Percentiles rank a stretch among this genome's conserved stretches.
These are phyloP conservation scores for Nymphalis c-album DNA, from an alignment of 2,888 invertebrate species.

Conservation along the genomic window DNA sequence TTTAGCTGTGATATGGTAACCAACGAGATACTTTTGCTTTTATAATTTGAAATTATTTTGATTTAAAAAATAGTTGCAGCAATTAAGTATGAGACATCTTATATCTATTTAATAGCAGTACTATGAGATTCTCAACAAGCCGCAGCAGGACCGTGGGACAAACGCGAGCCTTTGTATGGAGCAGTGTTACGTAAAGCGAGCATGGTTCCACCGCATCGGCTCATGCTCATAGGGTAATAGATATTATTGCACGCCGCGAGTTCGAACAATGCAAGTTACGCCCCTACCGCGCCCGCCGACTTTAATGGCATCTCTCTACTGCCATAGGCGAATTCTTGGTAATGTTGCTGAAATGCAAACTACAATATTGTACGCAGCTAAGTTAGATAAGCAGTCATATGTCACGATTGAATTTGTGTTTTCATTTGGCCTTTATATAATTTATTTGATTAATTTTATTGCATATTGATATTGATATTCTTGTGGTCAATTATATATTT, in stretches of 20 bases:
- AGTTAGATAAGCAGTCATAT: slow-evolving; percentile 33
- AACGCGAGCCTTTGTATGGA: slow-evolving; percentile 33
- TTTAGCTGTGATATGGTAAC: no score
- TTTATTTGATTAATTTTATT: slow-evolving; percentile 21
- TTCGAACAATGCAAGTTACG: slow-evolving; percentile 49
- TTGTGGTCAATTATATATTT: slow-evolving; percentile 4
- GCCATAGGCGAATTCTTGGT: slow-evolving; percentile 45
- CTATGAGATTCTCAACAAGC: slow-evolving; percentile 27
- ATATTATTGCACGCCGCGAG: slow-evolving; percentile 37
- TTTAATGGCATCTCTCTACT: slow-evolving; percentile 45
- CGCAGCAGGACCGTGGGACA: slow-evolving; percentile 36
- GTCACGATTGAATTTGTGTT: slow-evolving; percentile 30
- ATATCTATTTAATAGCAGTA: slow-evolving; percentile 29
- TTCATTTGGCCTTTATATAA: slow-evolving; percentile 21
- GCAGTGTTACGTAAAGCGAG: slow-evolving; percentile 35
- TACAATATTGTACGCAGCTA: slow-evolving; percentile 27
- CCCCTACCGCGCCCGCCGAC: slow-evolving; percentile 46
- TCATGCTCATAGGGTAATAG: slow-evolving; percentile 39
- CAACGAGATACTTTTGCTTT: no score
- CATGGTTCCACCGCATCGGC: slow-evolving; percentile 32
- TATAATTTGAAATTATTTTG: neutral
- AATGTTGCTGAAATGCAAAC: slow-evolving; percentile 32
- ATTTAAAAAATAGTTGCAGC: slow-evolving; percentile 14
- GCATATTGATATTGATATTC: slow-evolving; percentile 18
- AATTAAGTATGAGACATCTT: slow-evolving; percentile 24